These are phyloP conservation scores for Panthera uncia DNA, from an alignment of 2,113 vertebrate species.

Conservation along the genomic window DNA sequence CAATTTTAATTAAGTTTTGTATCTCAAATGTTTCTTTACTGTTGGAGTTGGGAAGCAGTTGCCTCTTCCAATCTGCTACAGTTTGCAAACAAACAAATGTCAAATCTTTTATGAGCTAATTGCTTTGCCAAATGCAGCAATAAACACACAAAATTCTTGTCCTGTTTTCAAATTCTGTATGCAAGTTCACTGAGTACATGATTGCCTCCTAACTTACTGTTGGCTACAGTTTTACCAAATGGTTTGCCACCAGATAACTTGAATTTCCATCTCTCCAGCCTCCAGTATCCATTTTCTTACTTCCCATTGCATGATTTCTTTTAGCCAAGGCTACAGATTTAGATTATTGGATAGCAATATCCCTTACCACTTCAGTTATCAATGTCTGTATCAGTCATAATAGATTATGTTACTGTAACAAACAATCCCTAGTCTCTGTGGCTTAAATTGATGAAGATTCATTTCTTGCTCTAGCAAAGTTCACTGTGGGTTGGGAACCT, in stretches of 20 bases:
- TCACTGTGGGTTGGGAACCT: neutral
- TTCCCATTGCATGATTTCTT: neutral
- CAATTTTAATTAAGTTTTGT: neutral
- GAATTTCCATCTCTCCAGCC: neutral
- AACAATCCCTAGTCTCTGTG: neutral
- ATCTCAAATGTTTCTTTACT: slow-evolving; percentile 3
- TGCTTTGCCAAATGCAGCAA: neutral
- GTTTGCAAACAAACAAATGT: neutral
- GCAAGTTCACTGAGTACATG: neutral
- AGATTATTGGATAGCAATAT: neutral
- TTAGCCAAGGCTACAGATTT: neutral
- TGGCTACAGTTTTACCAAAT: neutral
- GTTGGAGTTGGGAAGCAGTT: neutral
- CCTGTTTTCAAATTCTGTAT: neutral
- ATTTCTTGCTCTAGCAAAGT: neutral
- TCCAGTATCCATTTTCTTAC: neutral
- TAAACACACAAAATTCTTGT: neutral
- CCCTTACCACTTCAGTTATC: neutral
- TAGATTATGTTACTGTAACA: neutral
- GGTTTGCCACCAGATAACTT: neutral
- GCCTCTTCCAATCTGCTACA: neutral
- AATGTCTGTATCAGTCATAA: neutral
- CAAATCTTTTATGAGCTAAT: neutral
- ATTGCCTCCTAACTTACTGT: neutral
- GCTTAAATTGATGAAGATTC: neutral